These are phyloP conservation scores for Phrynosoma platyrhinos DNA, from an alignment of 2,113 vertebrate genomes.

Conservation along the genomic window DNA sequence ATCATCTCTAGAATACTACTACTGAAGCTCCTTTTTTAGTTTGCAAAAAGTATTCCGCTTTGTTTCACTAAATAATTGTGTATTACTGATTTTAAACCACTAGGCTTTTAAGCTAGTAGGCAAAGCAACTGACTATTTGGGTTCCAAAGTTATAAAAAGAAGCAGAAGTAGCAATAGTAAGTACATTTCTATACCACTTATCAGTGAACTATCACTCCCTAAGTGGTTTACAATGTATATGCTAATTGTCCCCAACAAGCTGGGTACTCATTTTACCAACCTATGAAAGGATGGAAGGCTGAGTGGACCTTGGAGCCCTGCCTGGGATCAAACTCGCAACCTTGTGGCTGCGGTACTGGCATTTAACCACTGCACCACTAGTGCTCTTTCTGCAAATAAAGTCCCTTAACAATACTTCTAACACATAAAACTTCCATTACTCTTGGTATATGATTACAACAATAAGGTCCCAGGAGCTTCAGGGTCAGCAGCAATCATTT, in stretches of 20 bases:
- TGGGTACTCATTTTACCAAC: too few relatives aligned
- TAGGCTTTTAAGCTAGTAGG: not conserved
- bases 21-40: not conserved
- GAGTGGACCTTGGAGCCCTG: too few relatives aligned
- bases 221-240: too few relatives aligned
- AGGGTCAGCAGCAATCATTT: not conserved
- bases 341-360: too few relatives aligned
- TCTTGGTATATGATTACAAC: not conserved
- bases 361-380: too few relatives aligned
- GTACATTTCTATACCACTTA: too few relatives aligned
- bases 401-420: not conserved
- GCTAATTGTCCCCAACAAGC: too few relatives aligned
- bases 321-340: too few relatives aligned
- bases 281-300: too few relatives aligned
- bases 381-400: too few relatives aligned
- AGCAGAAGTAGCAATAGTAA: constrained; percentile 5
- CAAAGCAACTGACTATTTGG: accelerated
- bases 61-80: constrained; percentile 30
- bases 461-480: not conserved
- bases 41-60: not conserved
- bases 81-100: not conserved
- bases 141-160: not conserved
- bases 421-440: constrained; percentile 26
- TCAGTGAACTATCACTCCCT: not conserved
- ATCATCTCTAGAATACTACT: not conserved